Conservation (phyloP, 1,140 invertebrate species). For the Macrobrachium rosenbergii region DNA sequence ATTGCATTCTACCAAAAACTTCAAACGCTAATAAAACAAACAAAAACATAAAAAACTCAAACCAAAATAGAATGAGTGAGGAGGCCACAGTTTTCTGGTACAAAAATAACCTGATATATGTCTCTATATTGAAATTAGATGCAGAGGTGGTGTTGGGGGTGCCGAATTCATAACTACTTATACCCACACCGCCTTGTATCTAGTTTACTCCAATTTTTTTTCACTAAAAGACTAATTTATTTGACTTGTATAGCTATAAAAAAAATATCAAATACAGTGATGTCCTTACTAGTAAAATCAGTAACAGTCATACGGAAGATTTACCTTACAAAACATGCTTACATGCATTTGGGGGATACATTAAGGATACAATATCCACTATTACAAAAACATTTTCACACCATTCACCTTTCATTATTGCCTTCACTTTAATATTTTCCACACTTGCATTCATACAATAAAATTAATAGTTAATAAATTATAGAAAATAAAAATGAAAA, state of each 20-base stretch:
- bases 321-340: conserved; percentile 44
- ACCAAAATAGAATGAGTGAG: conserved; percentile 61
- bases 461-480: conserved; percentile 50
- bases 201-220: conserved; percentile 59
- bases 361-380: conserved; percentile 45
- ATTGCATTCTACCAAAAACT: conserved; percentile 53
- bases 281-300: conserved; percentile 61
- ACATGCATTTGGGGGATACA: conserved; percentile 59
- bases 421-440: conserved; percentile 40
- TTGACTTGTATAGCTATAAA: conserved; percentile 63
- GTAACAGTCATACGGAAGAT: conserved; percentile 55
- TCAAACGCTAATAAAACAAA: conserved; percentile 44
- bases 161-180: conserved; percentile 1
- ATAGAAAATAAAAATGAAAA: conserved; percentile 51
- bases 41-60: conserved; percentile 36
- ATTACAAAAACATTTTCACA: conserved; percentile 48
- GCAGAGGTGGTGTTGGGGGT: conserved; percentile 45
- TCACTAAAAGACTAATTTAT: conserved; percentile 62
- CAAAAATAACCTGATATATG: conserved; percentile 64
- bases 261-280: conserved; percentile 62
- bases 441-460: conserved; percentile 40
- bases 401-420: conserved; percentile 56
- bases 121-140: conserved; percentile 56
- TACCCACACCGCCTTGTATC: conserved; percentile 49
- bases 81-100: conserved; percentile 63